A percentile compares a stretch with the other conserved stretches of the same genome.
phyloP scores from a whole-genome alignment of 2,888 invertebrate species.

The Liodrosophila aerea region DNA sequence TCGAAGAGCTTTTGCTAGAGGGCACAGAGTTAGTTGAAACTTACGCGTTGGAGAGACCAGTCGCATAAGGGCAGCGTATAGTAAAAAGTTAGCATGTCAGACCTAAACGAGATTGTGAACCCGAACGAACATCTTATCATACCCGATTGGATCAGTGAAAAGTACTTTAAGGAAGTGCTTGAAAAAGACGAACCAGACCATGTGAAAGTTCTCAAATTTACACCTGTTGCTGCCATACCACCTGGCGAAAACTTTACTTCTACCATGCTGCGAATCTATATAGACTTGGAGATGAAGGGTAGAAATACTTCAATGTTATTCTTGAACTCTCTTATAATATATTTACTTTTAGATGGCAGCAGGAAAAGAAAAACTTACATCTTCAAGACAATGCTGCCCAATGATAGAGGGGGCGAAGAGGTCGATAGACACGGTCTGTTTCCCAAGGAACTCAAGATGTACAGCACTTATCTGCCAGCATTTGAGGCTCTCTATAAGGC shows the following conservation, averaged over 20 bases:
- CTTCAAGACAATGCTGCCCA: conserved; percentile 70
- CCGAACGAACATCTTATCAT: conserved; percentile 67
- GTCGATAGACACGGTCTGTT: conserved; percentile 62
- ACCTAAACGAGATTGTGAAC: conserved; percentile 48
- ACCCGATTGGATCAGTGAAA: conserved; percentile 70
- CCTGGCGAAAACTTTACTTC: conserved; percentile 80
- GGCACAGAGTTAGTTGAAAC: conserved; percentile 4
- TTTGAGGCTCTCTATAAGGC: conserved; percentile 75
- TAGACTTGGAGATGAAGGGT: conserved; percentile 64
- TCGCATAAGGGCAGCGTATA: conserved; percentile 2
- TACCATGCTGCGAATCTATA: conserved; percentile 69
- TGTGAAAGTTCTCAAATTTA: conserved; percentile 58
- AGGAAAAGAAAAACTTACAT: conserved; percentile 64
- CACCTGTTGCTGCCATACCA: conserved; percentile 69
- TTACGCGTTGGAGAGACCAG: conserved; percentile 8
- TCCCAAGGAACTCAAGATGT: conserved; percentile 79
- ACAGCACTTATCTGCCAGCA: conserved; percentile 67
- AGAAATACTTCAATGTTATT: too few relatives aligned
- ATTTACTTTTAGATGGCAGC: conserved; percentile 58
- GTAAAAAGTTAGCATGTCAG: conserved; percentile 16
- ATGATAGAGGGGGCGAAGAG: conserved; percentile 59
- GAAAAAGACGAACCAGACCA: conserved; percentile 64
- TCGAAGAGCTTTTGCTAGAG: background rate
- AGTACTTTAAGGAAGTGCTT: conserved; percentile 66
- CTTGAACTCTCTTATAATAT: too few relatives aligned